These are phyloP conservation scores for Rhodeus uyekii DNA, from an alignment of 2,797 vertebrate genomes.

Conservation along the genomic window DNA sequence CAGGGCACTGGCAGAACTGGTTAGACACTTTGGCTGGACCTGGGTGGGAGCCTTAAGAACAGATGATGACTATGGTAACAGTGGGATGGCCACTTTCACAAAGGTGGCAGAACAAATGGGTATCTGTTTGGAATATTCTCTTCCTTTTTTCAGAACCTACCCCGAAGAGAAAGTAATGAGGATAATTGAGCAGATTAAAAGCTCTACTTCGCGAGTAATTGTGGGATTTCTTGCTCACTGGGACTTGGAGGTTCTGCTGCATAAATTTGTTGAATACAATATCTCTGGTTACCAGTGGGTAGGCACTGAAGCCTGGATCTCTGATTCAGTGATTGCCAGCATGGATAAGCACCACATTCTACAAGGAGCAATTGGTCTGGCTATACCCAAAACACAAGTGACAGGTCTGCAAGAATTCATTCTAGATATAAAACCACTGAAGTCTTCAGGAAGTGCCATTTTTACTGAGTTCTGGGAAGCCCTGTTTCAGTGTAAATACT, in stretches of 20 bases:
- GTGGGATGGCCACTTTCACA: slow-evolving; percentile 59
- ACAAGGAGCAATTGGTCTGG: slow-evolving; percentile 73
- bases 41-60: slow-evolving; percentile 75
- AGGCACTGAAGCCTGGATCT: slow-evolving; percentile 73
- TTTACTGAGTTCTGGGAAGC: slow-evolving; percentile 73
- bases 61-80: slow-evolving; percentile 69
- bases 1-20: slow-evolving; percentile 73
- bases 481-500: slow-evolving; percentile 67
- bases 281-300: slow-evolving; percentile 75
- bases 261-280: slow-evolving; percentile 62
- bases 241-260: slow-evolving; percentile 54
- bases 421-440: slow-evolving; percentile 65
- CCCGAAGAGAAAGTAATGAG: slow-evolving; percentile 55
- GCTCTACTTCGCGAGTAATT: slow-evolving; percentile 59
- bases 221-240: slow-evolving; percentile 55
- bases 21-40: slow-evolving; percentile 77
- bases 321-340: slow-evolving; percentile 65
- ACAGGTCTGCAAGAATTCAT: slow-evolving; percentile 69
- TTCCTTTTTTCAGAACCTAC: slow-evolving; percentile 58
- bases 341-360: slow-evolving; percentile 65
- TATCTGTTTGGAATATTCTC: slow-evolving; percentile 63
- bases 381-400: slow-evolving; percentile 72
- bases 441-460: slow-evolving; percentile 57
- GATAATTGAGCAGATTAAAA: slow-evolving; percentile 60
- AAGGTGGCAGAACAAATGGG: slow-evolving; percentile 56